These are phyloP conservation scores for Propsilocerus akamusi DNA, from an alignment of 1,140 invertebrate species.

Conservation along the genomic window DNA sequence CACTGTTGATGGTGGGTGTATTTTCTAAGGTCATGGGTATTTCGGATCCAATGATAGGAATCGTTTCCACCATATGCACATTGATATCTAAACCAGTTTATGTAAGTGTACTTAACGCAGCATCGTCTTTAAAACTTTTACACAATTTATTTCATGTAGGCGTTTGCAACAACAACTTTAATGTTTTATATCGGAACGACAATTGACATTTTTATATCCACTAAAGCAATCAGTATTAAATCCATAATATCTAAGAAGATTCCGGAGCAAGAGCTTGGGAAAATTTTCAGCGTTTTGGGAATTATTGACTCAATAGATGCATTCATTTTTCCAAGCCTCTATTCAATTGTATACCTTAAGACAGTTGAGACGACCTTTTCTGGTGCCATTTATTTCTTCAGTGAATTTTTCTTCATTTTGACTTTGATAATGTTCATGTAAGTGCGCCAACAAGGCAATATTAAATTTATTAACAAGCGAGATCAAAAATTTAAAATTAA, in stretches of 20 bases:
- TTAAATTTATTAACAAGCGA: neutral
- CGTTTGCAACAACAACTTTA: conserved; percentile 14
- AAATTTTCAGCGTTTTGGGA: conserved; percentile 23
- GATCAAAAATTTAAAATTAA: neutral
- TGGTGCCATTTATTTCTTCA: conserved; percentile 19
- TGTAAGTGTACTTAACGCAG: conserved; percentile 12
- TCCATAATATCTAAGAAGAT: conserved; percentile 21
- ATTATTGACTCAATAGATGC: conserved; percentile 19
- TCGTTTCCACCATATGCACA: conserved; percentile 16
- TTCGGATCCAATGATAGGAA: conserved; percentile 18
- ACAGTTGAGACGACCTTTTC: conserved; percentile 18
- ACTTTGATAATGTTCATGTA: conserved; percentile 22
- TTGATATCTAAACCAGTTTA: conserved; percentile 15
- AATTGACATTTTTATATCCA: conserved; percentile 19
- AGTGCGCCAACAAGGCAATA: conserved; percentile 6
- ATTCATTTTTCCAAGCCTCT: conserved; percentile 21
- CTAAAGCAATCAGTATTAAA: conserved; percentile 21
- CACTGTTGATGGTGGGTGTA: conserved; percentile 20
- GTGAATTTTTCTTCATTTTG: conserved; percentile 20
- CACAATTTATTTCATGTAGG: conserved; percentile 9
- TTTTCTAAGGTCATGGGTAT: conserved; percentile 20
- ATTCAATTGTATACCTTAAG: conserved; percentile 15
- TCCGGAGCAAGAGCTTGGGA: conserved; percentile 19
- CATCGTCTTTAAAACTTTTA: neutral
- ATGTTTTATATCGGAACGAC: conserved; percentile 18